Conservation (phyloP, 2,888 invertebrate genomes). For the Kryphioiulus occultus region DNA sequence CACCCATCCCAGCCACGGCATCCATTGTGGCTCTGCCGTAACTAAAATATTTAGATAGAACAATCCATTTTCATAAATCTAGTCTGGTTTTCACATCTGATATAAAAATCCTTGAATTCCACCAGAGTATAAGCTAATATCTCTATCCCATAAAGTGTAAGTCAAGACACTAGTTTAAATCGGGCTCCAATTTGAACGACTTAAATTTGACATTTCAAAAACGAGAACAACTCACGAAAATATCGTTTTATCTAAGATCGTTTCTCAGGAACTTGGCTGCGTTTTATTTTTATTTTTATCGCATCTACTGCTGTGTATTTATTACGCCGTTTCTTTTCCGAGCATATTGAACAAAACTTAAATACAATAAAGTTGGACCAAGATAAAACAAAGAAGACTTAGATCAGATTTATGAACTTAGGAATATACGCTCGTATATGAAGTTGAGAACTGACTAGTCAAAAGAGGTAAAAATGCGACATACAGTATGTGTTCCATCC, state of each 20-base stretch:
- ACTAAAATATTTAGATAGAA: slow-evolving; percentile 14
- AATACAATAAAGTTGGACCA: background rate
- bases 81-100: slow-evolving; percentile 15
- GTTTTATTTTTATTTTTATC: slow-evolving; percentile 5
- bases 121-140: background rate
- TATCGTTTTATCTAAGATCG: background rate
- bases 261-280: slow-evolving; percentile 6
- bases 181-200: background rate
- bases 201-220: slow-evolving; percentile 2
- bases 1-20: background rate
- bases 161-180: background rate
- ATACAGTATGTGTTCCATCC: too few relatives aligned
- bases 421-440: too few relatives aligned
- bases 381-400: background rate
- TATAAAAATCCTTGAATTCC: background rate
- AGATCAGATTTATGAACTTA: background rate
- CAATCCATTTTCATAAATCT: slow-evolving; percentile 23
- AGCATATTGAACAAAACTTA: background rate
- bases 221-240: background rate
- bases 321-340: background rate
- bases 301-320: background rate
- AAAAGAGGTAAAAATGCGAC: too few relatives aligned
- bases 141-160: background rate
- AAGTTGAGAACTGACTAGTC: too few relatives aligned
- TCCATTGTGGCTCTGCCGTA: background rate